Base-by-base conservation (phyloP, 2,113 vertebrate genomes). In the Tragelaphus scriptus region DNA sequence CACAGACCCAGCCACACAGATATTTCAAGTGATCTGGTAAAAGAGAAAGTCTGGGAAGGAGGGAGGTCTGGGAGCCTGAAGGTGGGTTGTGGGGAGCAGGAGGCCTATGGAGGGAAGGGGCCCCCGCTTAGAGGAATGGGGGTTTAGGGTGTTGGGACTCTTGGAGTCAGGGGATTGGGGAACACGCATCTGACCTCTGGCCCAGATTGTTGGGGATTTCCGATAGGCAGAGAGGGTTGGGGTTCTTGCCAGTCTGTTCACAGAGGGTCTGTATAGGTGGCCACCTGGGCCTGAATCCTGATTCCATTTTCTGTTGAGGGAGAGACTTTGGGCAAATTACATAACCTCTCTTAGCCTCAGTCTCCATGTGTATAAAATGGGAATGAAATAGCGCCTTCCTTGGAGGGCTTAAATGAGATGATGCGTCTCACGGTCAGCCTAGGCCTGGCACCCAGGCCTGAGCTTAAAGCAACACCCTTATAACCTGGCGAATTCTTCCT, bases 21-120 rank as follows among this genome's bases (percentile, higher is more conserved):
- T 90, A 81, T 98, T 96, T 98, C 97, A 90, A 61, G 94, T 97
- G 96, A 81, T 75, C 82, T 94, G 49, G 65, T 28, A 16, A 86
- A 79, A 91, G 80, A 26, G 58, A 7, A 28, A 13, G 14, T 2
- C 85, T 30, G 40, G 7, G 87, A 17, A 21, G 47, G 59, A 47
- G 17, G 26, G n/a, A 9, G 4, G 5, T 7, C 30, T 19, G 14
- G 16, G 47, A 10, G 26, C 25, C 68, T 25, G 23, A 2, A 0
- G 28, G 21, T 65, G 32, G 79, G 32, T 0, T 0, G n/a, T 21
- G 13, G 14, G 28, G 17, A 56, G 51, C 1, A 2, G 2, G 12
- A 53, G 6, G 44, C 17, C 32, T 0, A 0, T 0, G 32, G 5
- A 6, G 7, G 40, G 2, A 16, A 25, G 82, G 12, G n/a, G 21